Evolutionary conservation across 2,888 invertebrate species (phyloP), one percentile per base, ranked within the genome.

Genomic region (Cantharis nigra): DNA sequence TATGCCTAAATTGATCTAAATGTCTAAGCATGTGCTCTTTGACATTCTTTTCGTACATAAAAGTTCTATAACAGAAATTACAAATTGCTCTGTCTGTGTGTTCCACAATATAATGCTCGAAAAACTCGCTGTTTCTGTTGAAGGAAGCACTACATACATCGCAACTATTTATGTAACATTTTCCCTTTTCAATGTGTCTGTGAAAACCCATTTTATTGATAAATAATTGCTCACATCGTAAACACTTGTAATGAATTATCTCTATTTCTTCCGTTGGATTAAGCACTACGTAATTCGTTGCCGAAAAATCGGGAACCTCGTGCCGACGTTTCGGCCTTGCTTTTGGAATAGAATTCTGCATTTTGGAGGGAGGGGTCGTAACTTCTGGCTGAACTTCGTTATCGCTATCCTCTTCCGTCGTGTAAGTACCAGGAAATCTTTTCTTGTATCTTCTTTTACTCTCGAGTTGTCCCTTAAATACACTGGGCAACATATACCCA

Each of bases 41-140:
- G 65, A 89, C 88, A 79, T 89, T 88, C 76, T 88, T 88, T 81
- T 88, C 88, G 81, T 88, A 88, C 87, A 88, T 87, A 81, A 88
- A 89, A 10, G 89, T 88, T 76, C 87, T 80, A 80, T 88, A 88
- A 80, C 89, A 89, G 75, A 88, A 88, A 79, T 88, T 86, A 77
- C 88, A 88, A 70, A 88, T 86, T 2, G 88, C 88, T 3, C 88
- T 83, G 71, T 88, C 88, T 0, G 86, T 85, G 80, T 88, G 88
- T 18, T 85, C 84, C 0, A 81, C 79, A 0, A 86, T 75, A 77
- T 88, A 88, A 78, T 88, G 88, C 18, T 84, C 83, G 72, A 86
- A 86, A 81, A 88, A 88, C 1, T 87, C 87, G 72, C 85, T 86
- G 79, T 88, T 88, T 75, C 85, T 86, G 4, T 78, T 81, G 72